A percentile compares a stretch with the other conserved stretches of the same genome.
Conservation (phyloP, 1,140 invertebrate genomes). For the Drosophila sucinea region DNA sequence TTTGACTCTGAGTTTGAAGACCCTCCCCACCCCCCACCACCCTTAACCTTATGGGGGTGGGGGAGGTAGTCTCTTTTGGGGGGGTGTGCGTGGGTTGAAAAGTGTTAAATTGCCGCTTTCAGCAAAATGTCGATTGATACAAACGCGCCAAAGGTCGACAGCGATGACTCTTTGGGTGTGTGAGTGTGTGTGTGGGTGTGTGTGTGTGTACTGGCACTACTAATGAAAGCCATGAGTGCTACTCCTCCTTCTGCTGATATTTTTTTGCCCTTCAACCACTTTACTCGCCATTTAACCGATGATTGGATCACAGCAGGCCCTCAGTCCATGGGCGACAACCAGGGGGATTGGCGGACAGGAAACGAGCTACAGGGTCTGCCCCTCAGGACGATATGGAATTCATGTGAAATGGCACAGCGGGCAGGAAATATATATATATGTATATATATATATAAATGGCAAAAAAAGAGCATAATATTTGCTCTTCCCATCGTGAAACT, state of each 20-base stretch:
- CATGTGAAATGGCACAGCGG: constrained; percentile 48
- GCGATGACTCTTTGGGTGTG: background rate
- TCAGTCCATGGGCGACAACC: background rate
- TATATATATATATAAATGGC: background rate
- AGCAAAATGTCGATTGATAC: constrained; percentile 62
- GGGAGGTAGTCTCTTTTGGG: background rate
- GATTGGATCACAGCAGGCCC: constrained; percentile 68
- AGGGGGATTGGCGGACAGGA: constrained; percentile 1
- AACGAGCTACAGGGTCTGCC: constrained; percentile 23
- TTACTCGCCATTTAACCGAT: constrained; percentile 78
- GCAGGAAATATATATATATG: constrained; percentile 4
- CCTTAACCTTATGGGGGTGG: constrained; percentile 11
- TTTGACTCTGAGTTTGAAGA: background rate
- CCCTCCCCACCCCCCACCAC: background rate
- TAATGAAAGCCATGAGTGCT: constrained; percentile 60
- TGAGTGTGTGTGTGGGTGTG: background rate
- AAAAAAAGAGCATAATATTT: constrained; percentile 48
- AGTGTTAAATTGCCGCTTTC: constrained; percentile 76
- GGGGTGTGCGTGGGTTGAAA: constrained; percentile 23
- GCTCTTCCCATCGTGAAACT: background rate
- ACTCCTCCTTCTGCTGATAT: constrained; percentile 7
- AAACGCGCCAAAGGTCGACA: constrained; percentile 31
- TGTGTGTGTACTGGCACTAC: constrained; percentile 46
- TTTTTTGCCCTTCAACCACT: constrained; percentile 27
- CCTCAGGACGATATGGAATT: constrained; percentile 44